Percentiles rank a stretch among this genome's conserved stretches.
Evolutionary conservation across 2,113 vertebrate species (phyloP).

Genomic region (Ptychochromis oligacanthus): DNA sequence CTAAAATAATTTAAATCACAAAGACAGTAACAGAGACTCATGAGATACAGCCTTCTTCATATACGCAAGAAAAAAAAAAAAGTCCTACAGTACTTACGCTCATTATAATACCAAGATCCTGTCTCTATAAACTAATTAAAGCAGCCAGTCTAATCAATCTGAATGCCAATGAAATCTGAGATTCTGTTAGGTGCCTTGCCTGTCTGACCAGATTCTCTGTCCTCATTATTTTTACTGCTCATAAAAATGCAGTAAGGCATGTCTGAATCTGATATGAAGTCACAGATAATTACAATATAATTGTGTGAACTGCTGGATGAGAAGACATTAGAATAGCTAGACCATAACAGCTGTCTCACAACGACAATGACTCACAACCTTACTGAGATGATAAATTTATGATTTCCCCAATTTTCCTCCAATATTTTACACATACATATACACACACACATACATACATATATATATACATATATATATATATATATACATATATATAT

Average conservation of each 20-base stretch:
- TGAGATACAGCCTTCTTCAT: background rate
- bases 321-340: conserved; percentile 32
- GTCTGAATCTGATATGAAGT: conserved; percentile 35
- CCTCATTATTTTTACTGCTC: conserved; percentile 40
- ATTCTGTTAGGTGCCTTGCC: conserved; percentile 9
- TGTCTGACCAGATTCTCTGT: conserved; percentile 2
- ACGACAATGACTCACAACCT: conserved; percentile 31
- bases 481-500: too few species aligned
- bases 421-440: too few species aligned
- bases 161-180: conserved; percentile 30
- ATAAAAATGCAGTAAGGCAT: conserved; percentile 16
- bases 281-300: conserved; percentile 55
- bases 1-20: background rate
- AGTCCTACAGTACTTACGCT: background rate
- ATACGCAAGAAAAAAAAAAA: background rate
- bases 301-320: conserved; percentile 27
- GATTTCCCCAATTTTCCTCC: background rate
- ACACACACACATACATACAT: too few species aligned
- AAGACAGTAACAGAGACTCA: background rate
- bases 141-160: conserved; percentile 13
- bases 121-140: conserved; percentile 6
- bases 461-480: too few species aligned
- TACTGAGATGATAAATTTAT: conserved; percentile 28
- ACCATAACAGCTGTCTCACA: conserved; percentile 30
- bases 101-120: background rate